Evolutionary conservation across 2,888 invertebrate species (phyloP).

Genomic region (Nasonia oneida): DNA sequence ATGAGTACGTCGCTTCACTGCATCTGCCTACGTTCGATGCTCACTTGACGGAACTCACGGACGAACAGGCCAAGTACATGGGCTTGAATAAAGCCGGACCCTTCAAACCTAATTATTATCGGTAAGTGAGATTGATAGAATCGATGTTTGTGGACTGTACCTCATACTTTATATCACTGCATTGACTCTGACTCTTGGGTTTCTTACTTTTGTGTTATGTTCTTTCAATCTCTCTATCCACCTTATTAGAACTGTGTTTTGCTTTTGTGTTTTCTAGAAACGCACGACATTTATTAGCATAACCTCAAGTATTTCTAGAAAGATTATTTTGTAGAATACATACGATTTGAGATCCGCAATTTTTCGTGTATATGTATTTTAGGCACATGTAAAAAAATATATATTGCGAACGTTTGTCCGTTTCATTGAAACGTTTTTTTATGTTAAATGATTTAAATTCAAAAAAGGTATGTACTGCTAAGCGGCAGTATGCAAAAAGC

Average conservation of each 20-base stretch:
- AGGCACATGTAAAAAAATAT: constrained; percentile 6
- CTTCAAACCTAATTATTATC: constrained; percentile 99
- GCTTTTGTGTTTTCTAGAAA: constrained; percentile 1
- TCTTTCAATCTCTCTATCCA: background rate
- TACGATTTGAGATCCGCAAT: background rate
- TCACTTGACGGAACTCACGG: constrained; percentile 95
- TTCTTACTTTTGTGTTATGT: background rate
- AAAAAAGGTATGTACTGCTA: background rate
- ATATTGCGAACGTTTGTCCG: background rate
- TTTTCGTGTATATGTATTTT: constrained; percentile 6
- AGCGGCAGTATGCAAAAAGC: background rate
- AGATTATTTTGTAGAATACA: background rate
- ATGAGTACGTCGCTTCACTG: constrained; percentile 98
- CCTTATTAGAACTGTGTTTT: background rate
- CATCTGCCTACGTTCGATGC: constrained; percentile 99
- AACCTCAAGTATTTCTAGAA: background rate
- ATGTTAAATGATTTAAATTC: constrained; percentile 13
- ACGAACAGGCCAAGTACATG: constrained; percentile 98
- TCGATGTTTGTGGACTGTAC: background rate
- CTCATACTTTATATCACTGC: constrained; percentile 17
- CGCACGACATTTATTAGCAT: background rate
- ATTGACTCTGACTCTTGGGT: constrained; percentile 1
- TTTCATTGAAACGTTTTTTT: constrained; percentile 16
- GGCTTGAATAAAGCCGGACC: constrained; percentile 98
- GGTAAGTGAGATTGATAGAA: constrained; percentile 81